Percentiles rank a stretch among this genome's conserved stretches.
Conservation (phyloP, 2,113 vertebrate species). For the Centropus unirufus region DNA sequence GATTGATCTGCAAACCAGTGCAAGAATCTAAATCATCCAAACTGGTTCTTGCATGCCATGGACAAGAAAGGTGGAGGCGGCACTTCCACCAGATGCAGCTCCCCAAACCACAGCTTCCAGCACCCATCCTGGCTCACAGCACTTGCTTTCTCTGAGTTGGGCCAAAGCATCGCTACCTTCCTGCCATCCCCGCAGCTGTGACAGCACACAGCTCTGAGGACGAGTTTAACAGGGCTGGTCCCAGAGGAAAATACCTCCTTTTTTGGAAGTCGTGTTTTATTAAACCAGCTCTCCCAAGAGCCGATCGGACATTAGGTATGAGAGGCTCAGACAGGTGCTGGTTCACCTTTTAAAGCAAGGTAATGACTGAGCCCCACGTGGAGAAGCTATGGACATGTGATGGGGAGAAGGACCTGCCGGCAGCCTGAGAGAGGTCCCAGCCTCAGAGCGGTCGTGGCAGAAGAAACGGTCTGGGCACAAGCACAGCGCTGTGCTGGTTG, state of each 20-base stretch:
- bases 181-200: too few relatives aligned
- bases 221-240: neutral
- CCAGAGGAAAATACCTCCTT: neutral
- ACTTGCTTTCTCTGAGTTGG: neutral
- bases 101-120: neutral
- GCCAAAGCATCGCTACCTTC: too few relatives aligned
- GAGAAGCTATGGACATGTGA: fast-evolving
- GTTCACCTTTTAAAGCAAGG: neutral
- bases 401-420: neutral
- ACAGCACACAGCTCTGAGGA: too few relatives aligned
- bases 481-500: neutral
- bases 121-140: fast-evolving
- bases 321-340: neutral
- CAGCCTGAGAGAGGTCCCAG: neutral
- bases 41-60: neutral
- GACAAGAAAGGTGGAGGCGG: neutral
- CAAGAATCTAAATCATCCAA: neutral
- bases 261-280: neutral
- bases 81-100: neutral
- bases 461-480: neutral
- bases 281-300: neutral
- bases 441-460: neutral
- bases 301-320: neutral
- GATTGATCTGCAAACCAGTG: neutral
- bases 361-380: neutral